Conservation (phyloP, 1,140 invertebrate species). For the Trialeurodes vaporariorum region DNA sequence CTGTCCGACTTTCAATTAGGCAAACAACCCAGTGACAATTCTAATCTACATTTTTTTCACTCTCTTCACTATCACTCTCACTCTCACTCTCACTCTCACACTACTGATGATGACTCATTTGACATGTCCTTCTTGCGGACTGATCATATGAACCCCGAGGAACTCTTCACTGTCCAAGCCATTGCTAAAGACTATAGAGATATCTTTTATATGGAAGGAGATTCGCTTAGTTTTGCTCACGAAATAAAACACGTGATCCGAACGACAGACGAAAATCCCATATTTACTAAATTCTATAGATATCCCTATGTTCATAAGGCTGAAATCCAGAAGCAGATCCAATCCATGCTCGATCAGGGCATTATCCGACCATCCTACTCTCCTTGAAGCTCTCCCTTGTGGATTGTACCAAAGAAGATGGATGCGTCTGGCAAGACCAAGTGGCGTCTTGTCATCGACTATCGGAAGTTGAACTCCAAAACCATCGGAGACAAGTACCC, state of each 20-base stretch:
- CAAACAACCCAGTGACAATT: no score
- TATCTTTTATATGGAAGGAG: conserved; percentile 2
- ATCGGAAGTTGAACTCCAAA: conserved; percentile 29
- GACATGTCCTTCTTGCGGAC: not conserved
- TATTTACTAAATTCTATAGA: no score
- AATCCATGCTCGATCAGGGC: conserved; percentile 21
- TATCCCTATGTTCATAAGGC: not conserved
- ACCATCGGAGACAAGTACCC: conserved; percentile 35
- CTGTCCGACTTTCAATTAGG: no score
- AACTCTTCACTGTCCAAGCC: not conserved
- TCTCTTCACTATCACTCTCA: no score
- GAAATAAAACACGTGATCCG: not conserved
- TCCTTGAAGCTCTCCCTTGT: conserved; percentile 36
- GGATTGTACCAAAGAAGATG: no score
- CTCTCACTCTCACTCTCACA: not conserved
- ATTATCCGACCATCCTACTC: conserved; percentile 32
- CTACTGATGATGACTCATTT: not conserved
- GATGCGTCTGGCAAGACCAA: no score
- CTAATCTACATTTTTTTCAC: no score
- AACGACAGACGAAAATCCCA: not conserved
- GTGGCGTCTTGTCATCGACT: conserved; percentile 32
- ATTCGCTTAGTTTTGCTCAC: not conserved
- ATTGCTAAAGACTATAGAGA: not conserved
- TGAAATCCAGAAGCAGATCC: conserved; percentile 11
- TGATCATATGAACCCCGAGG: not conserved